These are phyloP conservation scores for Cebus imitator DNA, from an alignment of 2,113 vertebrate species.

Conservation along the genomic window DNA sequence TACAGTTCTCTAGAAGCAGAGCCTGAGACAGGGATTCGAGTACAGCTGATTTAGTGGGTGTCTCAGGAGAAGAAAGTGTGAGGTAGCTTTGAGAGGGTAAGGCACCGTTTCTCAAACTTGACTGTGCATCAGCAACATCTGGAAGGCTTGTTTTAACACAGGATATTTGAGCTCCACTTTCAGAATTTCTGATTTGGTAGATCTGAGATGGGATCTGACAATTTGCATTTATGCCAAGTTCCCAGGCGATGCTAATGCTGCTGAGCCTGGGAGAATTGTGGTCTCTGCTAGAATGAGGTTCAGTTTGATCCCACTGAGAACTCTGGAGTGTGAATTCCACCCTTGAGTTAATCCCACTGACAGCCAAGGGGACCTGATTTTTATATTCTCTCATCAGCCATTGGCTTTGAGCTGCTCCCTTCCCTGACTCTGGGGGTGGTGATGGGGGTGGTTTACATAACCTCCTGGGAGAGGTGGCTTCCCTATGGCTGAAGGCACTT, in stretches of 20 bases:
- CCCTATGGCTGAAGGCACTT: background rate
- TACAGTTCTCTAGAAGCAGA: background rate
- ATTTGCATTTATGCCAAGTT: background rate
- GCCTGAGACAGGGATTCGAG: background rate
- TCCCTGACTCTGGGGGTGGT: background rate
- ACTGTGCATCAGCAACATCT: background rate
- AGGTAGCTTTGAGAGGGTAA: background rate
- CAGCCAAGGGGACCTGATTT: background rate
- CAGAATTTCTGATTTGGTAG: background rate
- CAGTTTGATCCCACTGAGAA: background rate
- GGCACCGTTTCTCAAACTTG: background rate
- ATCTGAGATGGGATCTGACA: background rate
- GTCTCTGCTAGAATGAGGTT: background rate
- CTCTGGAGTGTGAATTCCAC: background rate
- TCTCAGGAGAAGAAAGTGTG: background rate
- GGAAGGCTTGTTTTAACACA: background rate
- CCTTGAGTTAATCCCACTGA: background rate
- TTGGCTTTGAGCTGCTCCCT: background rate
- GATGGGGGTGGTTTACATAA: background rate
- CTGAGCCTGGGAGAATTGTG: background rate
- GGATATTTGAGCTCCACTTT: no score
- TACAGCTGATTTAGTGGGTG: background rate
- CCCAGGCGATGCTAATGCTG: background rate
- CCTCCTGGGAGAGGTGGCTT: background rate
- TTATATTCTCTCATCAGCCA: no score